Conservation (phyloP, 2,113 vertebrate species). For the Furnarius figulus region DNA sequence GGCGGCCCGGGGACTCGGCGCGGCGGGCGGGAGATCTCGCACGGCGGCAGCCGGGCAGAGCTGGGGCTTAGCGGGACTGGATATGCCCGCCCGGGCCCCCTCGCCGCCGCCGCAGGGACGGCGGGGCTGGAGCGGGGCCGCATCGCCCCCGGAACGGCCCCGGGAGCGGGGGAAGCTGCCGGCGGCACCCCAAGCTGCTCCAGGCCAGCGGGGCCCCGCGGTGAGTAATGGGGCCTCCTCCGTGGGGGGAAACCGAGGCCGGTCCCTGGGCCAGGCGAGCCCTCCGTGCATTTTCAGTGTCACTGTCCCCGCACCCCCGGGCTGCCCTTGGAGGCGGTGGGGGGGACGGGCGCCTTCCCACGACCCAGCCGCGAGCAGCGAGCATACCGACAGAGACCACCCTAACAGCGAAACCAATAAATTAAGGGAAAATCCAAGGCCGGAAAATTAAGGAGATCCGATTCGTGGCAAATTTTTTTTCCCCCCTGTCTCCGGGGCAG, state of each 20-base stretch:
- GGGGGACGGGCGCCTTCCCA: neutral
- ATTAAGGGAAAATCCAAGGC: neutral
- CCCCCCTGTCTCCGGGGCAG: rapidly evolving
- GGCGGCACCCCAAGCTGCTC: neutral
- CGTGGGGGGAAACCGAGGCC: neutral
- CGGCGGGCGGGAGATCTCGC: neutral
- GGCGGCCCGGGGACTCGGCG: neutral
- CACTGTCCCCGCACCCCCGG: neutral
- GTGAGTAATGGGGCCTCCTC: neutral
- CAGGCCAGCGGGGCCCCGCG: neutral
- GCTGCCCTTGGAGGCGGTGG: neutral
- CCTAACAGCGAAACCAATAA: neutral
- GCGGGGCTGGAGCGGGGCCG: neutral
- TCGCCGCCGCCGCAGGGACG: neutral
- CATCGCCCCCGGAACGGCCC: neutral
- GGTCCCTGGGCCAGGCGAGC: neutral
- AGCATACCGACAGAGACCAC: neutral
- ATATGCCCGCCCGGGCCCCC: neutral
- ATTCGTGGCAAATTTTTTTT: neutral
- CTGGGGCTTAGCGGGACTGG: neutral
- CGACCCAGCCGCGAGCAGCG: neutral
- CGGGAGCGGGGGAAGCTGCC: neutral
- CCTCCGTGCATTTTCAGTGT: neutral
- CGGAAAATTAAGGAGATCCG: neutral
- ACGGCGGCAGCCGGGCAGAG: neutral